Evolutionary conservation across 2,888 invertebrate genomes (phyloP), one percentile per base, ranked within the genome.

Genomic region (Timandra comae): DNA sequence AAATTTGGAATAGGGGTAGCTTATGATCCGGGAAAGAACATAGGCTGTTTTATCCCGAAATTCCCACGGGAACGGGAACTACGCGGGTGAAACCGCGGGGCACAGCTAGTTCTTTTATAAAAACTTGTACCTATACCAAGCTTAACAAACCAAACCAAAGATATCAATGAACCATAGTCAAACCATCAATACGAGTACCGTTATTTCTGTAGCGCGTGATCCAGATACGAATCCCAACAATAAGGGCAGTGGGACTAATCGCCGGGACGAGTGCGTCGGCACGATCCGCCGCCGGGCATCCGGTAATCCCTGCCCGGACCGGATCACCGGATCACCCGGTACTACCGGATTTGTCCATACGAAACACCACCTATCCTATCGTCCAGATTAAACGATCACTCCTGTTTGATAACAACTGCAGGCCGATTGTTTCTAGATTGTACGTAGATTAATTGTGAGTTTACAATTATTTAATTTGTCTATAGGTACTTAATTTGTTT

Each of bases 181-280:
- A 24, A 23, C 9, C 8, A 30, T 23, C 6, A 19, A 7, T 8
- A 16, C 6, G 16, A 3, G 4, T 16, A 16, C 6, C 6, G 16
- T 5, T 16, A 16, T 16, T 16, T 16, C 16, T n/a, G n/a, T n/a
- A n/a, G n/a, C n/a, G 52, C 50, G 48, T 66, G 64, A 64, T 52
- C 65, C 60, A 62, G 52, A 45, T 56, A 55, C n/a, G 61, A 55
- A 49, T 47, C 52, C 56, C 49, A 49, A 48, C 63, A 65, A 65
- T 64, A 55, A 72, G 75, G 78, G 70, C 75, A 73, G 67, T 63
- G 59, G 62, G 66, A 43, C 72, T 84, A 85, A 85, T 85, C 81
- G 72, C 72, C 26, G 56, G 48, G 55, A 46, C 59, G 56, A 43
- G 65, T 82, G 82, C 82, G 63, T 43, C 54, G 78, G 63, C 84